Conservation (phyloP, 2,888 invertebrate genomes). For the Entomobrya proxima region DNA sequence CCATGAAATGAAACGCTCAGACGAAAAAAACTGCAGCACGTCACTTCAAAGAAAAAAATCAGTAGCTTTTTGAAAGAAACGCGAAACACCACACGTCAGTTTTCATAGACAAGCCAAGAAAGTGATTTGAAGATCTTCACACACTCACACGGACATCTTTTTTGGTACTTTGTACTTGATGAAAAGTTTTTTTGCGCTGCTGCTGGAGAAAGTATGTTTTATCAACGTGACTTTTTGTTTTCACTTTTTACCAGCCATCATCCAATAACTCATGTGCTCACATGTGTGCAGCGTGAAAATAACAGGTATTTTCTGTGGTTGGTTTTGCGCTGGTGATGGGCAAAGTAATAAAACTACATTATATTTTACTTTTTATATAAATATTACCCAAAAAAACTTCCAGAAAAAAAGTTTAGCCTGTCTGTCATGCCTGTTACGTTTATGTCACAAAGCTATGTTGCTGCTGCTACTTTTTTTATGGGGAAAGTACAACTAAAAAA, state of each 20-base stretch:
- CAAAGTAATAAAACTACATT: slow-evolving; percentile 50
- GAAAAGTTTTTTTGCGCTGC: slow-evolving; percentile 14
- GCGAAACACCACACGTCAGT: slow-evolving; percentile 20
- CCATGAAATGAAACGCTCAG: background rate
- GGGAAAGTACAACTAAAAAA: background rate
- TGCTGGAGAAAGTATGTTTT: slow-evolving; percentile 1
- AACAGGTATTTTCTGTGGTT: background rate
- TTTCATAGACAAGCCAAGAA: background rate
- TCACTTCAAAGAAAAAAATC: slow-evolving; percentile 29
- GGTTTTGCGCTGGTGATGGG: background rate
- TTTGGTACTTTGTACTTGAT: slow-evolving; percentile 16
- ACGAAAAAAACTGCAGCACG: slow-evolving; percentile 21
- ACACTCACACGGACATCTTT: slow-evolving; percentile 3
- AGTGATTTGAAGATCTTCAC: slow-evolving; percentile 40
- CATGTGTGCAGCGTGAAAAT: background rate
- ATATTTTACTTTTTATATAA: slow-evolving; percentile 46
- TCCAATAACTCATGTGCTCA: background rate
- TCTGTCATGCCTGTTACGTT: slow-evolving; percentile 58
- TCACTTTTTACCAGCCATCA: background rate
- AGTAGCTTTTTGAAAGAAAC: no score
- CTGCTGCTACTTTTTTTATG: background rate
- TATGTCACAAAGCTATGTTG: slow-evolving; percentile 45
- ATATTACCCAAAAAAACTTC: slow-evolving; percentile 28
- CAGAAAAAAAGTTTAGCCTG: slow-evolving; percentile 51
- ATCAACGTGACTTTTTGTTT: slow-evolving; percentile 39